Conservation (phyloP, 1,140 invertebrate species). For the Aphelenchoides besseyi region DNA sequence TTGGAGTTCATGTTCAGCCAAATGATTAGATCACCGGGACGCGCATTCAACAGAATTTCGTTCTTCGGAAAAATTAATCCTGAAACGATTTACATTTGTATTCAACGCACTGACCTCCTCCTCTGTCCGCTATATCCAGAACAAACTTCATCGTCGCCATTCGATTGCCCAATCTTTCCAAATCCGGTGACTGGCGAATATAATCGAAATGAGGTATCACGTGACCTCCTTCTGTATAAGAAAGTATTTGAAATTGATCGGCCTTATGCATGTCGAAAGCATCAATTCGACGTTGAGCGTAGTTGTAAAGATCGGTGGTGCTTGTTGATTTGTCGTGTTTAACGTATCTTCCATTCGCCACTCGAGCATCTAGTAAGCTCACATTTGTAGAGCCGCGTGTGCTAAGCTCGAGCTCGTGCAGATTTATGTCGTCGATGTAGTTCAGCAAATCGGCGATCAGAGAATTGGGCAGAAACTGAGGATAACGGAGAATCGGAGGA, state of each 20-base stretch:
- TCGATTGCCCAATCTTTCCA: conserved; percentile 24
- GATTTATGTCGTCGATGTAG: background rate
- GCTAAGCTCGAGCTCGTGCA: background rate
- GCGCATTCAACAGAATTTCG: conserved; percentile 30
- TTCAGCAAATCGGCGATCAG: conserved; percentile 15
- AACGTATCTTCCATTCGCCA: conserved; percentile 36
- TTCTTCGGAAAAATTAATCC: conserved; percentile 43
- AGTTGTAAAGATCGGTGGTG: conserved; percentile 14
- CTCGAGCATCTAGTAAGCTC: conserved; percentile 16
- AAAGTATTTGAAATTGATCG: conserved; percentile 34
- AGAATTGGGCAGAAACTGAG: conserved; percentile 18
- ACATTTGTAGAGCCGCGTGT: background rate
- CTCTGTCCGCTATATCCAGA: conserved; percentile 29
- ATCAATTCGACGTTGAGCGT: conserved; percentile 23
- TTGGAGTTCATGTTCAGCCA: conserved; percentile 43
- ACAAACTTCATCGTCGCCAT: conserved; percentile 31
- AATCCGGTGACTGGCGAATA: conserved; percentile 20
- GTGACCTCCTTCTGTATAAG: conserved; percentile 34
- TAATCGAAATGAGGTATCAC: conserved; percentile 42
- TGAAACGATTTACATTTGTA: conserved; percentile 27
- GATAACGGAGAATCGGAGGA: conserved; percentile 28
- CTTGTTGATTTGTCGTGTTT: conserved; percentile 13
- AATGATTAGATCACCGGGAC: conserved; percentile 38
- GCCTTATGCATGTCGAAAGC: conserved; percentile 25
- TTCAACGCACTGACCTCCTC: conserved; percentile 23